Base-by-base conservation (phyloP, 2,113 vertebrate genomes). In the Procavia capensis region DNA sequence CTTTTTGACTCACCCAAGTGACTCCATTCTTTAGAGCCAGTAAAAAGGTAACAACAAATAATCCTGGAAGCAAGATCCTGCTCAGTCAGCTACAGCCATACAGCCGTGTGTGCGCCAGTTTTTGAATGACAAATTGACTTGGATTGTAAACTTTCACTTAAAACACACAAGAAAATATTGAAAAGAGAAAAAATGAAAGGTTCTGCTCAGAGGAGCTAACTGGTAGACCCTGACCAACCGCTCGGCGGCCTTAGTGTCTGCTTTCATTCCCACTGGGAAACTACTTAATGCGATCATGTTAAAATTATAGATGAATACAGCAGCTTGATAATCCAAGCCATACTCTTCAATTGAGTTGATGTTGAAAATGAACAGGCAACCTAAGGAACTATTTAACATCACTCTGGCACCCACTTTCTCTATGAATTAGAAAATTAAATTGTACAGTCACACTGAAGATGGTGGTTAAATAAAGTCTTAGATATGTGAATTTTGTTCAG, bases 311-410 rank as follows among this genome's bases (percentile, higher is more conserved):
- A 85, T 39, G n/a, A 66, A 94, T 72, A 80, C 17, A 57, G 47
- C 20, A 76, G 64, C 22, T 84, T 59, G 91, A 93, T 50, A 59
- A 78, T 47, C 43, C 74, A 84, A 92, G 61, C 22, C 61, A 89
- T 68, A 61, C 75, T 86, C 25, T 83, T 43, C 89, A 75, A 90
- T 34, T 24, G 68, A 84, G 24, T 74, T 54, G 24, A 19, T 88
- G 10, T 92, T 59, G 85, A 64, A 94, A 83, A 39, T 59, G 75
- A 87, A 80, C 82, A 90, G 63, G 3, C 68, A 92, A 76, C 8
- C 57, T n/a, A 86, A 85, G 27, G 93, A 89, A 76, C n/a, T 85
- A 92, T 47, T 91, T 93, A 94, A 85, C 43, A 92, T 85, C 70
- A 92, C 50, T 43, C 3, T 63, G 79, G 19, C 59, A 88, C 31